Conservation (phyloP, 2,888 invertebrate genomes). For the Lissocephala sabroskyi region DNA sequence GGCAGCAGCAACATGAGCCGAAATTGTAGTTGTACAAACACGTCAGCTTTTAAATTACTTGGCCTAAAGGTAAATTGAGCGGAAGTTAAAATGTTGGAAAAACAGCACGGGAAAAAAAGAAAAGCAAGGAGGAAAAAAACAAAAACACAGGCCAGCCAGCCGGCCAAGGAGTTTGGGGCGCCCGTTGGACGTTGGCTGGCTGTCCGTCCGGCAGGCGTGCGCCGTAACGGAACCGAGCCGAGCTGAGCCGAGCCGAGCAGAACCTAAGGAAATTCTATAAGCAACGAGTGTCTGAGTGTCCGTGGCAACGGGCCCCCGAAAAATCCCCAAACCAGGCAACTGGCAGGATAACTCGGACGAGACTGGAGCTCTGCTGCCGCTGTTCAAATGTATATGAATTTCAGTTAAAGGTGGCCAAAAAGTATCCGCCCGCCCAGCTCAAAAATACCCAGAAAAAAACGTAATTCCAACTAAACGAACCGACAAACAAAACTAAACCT, state of each 20-base stretch:
- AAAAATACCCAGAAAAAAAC: conserved; percentile 48
- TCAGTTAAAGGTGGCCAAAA: conserved; percentile 64
- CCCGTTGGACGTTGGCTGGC: neutral
- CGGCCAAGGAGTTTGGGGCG: neutral
- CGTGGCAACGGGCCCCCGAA: conserved; percentile 33
- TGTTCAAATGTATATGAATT: conserved; percentile 44
- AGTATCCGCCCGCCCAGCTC: neutral
- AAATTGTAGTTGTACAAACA: conserved; percentile 68
- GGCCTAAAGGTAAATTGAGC: conserved; percentile 69
- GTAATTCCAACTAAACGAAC: conserved; percentile 67
- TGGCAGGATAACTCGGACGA: neutral
- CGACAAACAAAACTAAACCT: conserved; percentile 44
- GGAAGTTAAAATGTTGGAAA: conserved; percentile 68
- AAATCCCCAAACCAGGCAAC: neutral
- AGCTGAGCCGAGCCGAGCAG: conserved; percentile 1
- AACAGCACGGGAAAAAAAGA: conserved; percentile 50
- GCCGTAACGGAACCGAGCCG: conserved; percentile 6
- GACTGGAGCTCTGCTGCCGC: conserved; percentile 10
- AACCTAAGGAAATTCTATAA: conserved; percentile 2
- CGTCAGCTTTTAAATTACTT: conserved; percentile 70
- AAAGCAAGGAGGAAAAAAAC: too few relatives aligned
- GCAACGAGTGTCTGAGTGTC: conserved; percentile 34
- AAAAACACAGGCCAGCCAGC: conserved; percentile 23
- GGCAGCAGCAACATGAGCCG: conserved; percentile 52
- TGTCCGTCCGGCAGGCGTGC: neutral